A percentile compares a stretch with the other conserved stretches of the same genome.
Evolutionary conservation across 2,113 vertebrate species (phyloP).

Genomic region (Stigmatopora nigra): DNA sequence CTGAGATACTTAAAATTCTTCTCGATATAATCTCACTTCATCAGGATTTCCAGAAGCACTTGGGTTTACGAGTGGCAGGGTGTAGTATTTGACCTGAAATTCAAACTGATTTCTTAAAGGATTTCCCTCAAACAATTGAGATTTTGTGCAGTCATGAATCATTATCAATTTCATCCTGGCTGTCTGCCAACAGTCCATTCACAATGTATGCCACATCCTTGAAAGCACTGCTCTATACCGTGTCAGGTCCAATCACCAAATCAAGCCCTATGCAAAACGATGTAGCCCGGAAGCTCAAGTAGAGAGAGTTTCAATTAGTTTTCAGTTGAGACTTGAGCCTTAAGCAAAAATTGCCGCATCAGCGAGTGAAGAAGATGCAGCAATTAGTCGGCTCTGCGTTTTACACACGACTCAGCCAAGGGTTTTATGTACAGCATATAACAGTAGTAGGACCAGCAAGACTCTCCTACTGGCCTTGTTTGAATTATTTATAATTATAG

Average conservation of each 20-base stretch:
- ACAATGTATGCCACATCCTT: slow-evolving; percentile 10
- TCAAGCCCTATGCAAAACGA: background rate
- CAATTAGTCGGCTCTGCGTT: background rate
- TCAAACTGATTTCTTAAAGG: slow-evolving; percentile 33
- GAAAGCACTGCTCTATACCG: slow-evolving; percentile 8
- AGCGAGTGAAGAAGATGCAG: background rate
- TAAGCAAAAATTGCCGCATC: background rate
- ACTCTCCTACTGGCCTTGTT: background rate
- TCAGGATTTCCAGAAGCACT: slow-evolving; percentile 10
- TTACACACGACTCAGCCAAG: background rate
- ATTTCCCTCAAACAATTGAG: background rate
- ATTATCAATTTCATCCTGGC: background rate
- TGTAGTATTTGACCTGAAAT: slow-evolving; percentile 38
- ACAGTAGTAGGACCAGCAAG: background rate
- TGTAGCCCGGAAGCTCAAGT: background rate
- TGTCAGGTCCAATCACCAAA: slow-evolving; percentile 4
- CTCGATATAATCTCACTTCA: slow-evolving; percentile 18
- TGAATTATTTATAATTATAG: no score
- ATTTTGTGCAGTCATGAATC: background rate
- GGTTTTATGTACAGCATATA: background rate
- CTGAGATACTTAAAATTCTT: no score
- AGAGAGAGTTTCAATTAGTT: background rate
- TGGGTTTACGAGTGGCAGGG: slow-evolving; percentile 10
- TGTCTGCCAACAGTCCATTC: background rate
- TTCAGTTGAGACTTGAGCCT: background rate